Base-by-base conservation (phyloP, 2,797 vertebrate genomes). In the Calcarius lapponicus region DNA sequence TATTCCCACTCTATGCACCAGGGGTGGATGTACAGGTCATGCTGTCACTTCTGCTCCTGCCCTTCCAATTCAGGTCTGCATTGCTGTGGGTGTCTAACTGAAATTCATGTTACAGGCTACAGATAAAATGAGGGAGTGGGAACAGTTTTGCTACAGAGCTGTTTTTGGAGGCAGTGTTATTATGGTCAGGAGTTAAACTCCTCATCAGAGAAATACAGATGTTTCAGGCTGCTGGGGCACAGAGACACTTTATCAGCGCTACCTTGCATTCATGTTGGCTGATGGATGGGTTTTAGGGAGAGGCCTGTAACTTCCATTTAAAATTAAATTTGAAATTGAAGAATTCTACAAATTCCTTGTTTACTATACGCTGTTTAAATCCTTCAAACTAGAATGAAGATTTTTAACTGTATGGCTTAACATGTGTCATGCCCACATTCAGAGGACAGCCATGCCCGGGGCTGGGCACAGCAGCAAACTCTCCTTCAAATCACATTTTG, bases 11-110 rank as follows among this genome's bases (percentile, higher is more conserved):
- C 71, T 22, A 4, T 2, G 4, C 13, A 24, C 19, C 8, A 16
- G 45, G 48, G n/a, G 13, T 42, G 66, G 19, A 65, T 60, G 19
- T 0, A 0, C 21, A 45, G 62, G 21, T 69, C 1, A 1, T 48
- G 45, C 12, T 79, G 54, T 64, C 11, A 1, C 4, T 86, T 81
- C 18, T 36, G 17, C n/a, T 82, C 24, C 38, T 76, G 13, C 48
- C 25, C 24, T 86, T 51, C 36, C 20, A 16, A 56, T 51, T 51
- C 0, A 0, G 7, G 24, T 82, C 42, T 90, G 32, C 6, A 0
- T 29, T 66, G 60, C 69, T 7, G 0, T 86, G n/a, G 11, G 24
- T 38, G 24, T 54, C 34, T 32, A 32, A 54, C 53, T 60, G 53
- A 70, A 51, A 40, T 54, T 61, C 3, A 5, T 80, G 7, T 48